Base-by-base conservation (phyloP, 2,113 vertebrate species). In the Etheostoma cragini region DNA sequence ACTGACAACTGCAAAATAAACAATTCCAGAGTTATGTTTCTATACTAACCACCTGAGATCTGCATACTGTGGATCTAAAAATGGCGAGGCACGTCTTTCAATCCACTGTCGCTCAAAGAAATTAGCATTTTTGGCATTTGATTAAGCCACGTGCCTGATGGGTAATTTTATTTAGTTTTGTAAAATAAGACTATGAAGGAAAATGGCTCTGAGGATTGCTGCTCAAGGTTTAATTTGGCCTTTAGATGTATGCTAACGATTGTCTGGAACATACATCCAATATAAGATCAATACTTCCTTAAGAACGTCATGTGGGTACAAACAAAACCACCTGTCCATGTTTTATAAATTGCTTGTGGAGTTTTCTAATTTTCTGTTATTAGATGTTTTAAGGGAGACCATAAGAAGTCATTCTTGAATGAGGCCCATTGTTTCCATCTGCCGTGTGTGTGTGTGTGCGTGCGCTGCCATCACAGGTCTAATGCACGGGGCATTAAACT, bases 401-500 rank as follows among this genome's bases (percentile, higher is more conserved):
- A 0, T 61, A 47, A 82, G 64, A 67, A 78, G 75, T 1, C 1
- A 0, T 45, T 53, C 30, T 58, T 58, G n/a, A 80, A 52, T 57
- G 47, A 56, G 72, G 22, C 42, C 71, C n/a, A 87, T 70, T 85
- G 84, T 90, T 88, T 86, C 80, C 81, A 60, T 78, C 56, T 76
- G 52, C 49, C 10, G 62, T 64, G 22, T 26, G 14, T 15, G 38
- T 49, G 42, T n/a, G 56, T 47, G 24, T 30, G 60, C 72, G 68
- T 84, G 35, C 62, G 94, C 94, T 91, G 93, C 82, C 78, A 10
- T 81, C 68, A 24, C 76, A 8, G 62, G 22, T 82, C 73, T 87
- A 82, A 87, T 84, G 80, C 82, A 88, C 53, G 77, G 76, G 47
- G 76, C 87, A 86, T 90, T 91, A 90, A 92, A 90, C 78, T 65